Conservation (phyloP, 2,797 vertebrate genomes). For the Micrastur ruficollis region DNA sequence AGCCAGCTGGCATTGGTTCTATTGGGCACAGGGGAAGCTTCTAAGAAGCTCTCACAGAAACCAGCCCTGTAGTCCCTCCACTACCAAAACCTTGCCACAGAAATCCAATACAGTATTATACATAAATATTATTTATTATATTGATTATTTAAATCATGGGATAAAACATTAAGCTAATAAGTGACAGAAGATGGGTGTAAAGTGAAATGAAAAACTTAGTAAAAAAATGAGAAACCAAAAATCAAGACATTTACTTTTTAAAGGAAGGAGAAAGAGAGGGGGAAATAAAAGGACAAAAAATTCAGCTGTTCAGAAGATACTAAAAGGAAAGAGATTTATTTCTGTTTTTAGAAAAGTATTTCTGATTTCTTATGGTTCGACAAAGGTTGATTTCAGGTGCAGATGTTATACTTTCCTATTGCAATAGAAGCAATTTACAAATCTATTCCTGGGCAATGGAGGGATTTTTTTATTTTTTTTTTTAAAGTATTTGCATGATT, state of each 20-base stretch:
- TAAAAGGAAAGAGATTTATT: background rate
- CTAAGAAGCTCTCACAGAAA: background rate
- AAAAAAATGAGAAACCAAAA: background rate
- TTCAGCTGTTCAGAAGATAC: background rate
- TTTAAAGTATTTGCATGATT: constrained; percentile 61
- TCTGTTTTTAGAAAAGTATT: constrained; percentile 13
- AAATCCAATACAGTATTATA: background rate
- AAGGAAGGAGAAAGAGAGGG: background rate
- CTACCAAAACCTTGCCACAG: background rate
- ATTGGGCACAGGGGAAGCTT: rapidly evolving
- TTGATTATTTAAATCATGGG: background rate
- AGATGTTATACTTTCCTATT: constrained; percentile 34
- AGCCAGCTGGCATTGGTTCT: rapidly evolving
- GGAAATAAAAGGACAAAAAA: background rate
- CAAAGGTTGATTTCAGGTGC: constrained; percentile 59
- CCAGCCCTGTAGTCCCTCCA: rapidly evolving
- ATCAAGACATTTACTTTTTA: background rate
- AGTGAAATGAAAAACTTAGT: background rate
- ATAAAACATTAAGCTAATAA: background rate
- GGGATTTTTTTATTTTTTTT: background rate
- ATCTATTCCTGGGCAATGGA: constrained; percentile 46
- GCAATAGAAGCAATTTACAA: constrained; percentile 42
- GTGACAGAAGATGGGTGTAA: background rate
- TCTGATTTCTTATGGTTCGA: background rate
- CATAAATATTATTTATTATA: background rate